Evolutionary conservation across 2,113 vertebrate species (phyloP), one percentile per base, ranked within the genome.

Genomic region (Bos javanicus): DNA sequence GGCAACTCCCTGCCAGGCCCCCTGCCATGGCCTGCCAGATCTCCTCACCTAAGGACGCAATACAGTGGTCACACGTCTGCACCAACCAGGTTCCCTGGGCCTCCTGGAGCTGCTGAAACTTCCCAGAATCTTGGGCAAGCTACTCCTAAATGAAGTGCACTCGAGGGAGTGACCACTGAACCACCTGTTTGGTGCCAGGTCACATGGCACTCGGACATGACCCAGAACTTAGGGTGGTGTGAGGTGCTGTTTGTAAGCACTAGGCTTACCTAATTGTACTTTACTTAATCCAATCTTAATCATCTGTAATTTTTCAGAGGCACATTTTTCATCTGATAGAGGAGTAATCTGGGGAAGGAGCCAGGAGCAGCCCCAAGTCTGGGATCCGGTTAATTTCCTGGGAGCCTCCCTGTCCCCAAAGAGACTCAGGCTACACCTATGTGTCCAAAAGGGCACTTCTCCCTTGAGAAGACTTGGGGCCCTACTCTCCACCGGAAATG

Each of bases 101-200:
- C 94, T 92, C 87, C 26, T 81, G 81, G 93, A 90, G 59, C 86
- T 60, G 54, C 57, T 33, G 23, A 60, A 67, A 39, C 76, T 84
- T 92, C 81, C 94, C 50, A 92, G 90, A 91, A 92, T n/a, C 85
- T 92, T n/a, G 8, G n/a, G 59, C 64, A 90, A 30, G 43, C 54
- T 96, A 86, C 50, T 67, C 43, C 54, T n/a, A 87, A 87, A 92
- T 60, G 64, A 30, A 91, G 11, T 12, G 6, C 26, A 25, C 23
- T 80, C 7, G n/a, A 39, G 46, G 86, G n/a, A 50, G 59, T 17
- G 48, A 76, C 43, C 57, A 56, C 0, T 57, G 91, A 85, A n/a
- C 50, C 25, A 7, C 1, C 43, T 14, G 52, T 39, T 23, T 52
- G 43, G 57, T 17, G 12, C 56, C 82, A 94, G 46, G 60, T 50